These are phyloP conservation scores for Episyrphus balteatus DNA, from an alignment of 1,140 invertebrate genomes.

Conservation along the genomic window DNA sequence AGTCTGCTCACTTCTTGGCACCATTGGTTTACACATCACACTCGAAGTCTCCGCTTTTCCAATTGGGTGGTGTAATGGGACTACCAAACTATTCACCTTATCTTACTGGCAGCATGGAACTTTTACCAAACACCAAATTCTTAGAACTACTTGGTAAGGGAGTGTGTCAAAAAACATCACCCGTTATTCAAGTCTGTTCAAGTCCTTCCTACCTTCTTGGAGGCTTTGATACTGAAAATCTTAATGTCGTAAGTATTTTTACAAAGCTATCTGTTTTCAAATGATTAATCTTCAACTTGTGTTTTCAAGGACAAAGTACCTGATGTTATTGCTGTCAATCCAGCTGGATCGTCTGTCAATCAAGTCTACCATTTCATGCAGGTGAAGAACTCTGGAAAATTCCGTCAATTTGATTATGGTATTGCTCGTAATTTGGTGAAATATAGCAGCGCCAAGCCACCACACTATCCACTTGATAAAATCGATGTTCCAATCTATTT, in stretches of 20 bases:
- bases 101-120: slow-evolving; percentile 42
- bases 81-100: slow-evolving; percentile 31
- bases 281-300: not conserved
- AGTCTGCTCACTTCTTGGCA: slow-evolving; percentile 41
- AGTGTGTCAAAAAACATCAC: slow-evolving; percentile 36
- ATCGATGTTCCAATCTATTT: slow-evolving; percentile 50
- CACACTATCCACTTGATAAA: slow-evolving; percentile 43
- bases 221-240: slow-evolving; percentile 39
- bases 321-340: slow-evolving; percentile 38
- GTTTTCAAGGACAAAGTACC: slow-evolving; percentile 31
- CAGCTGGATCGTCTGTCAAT: slow-evolving; percentile 41
- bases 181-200: slow-evolving; percentile 39
- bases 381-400: slow-evolving; percentile 27
- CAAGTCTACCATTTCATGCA: slow-evolving; percentile 41
- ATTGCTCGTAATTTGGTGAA: slow-evolving; percentile 34
- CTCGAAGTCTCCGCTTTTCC: slow-evolving; percentile 33
- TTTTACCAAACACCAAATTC: slow-evolving; percentile 38
- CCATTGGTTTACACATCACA: slow-evolving; percentile 42
- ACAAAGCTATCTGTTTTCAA: not conserved
- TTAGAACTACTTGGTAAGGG: slow-evolving; percentile 36
- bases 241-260: slow-evolving; percentile 13
- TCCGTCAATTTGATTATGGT: slow-evolving; percentile 39
- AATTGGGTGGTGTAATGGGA: slow-evolving; percentile 17
- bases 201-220: slow-evolving; percentile 43
- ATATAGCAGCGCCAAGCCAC: slow-evolving; percentile 39